Evolutionary conservation across 2,888 invertebrate genomes (phyloP).

Genomic region (Leucoma salicis): DNA sequence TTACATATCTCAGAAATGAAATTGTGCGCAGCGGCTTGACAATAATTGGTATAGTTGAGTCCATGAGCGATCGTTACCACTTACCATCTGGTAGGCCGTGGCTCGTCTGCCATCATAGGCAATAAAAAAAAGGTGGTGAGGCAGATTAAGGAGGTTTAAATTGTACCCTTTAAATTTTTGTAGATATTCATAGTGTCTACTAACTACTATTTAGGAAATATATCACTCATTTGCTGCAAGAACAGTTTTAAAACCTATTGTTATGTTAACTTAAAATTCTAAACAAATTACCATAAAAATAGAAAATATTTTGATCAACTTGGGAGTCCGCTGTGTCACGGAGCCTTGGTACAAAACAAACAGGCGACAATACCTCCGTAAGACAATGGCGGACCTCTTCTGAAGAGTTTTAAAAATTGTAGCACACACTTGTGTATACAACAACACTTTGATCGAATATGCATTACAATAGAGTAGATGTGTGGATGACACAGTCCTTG

Average conservation of each 20-base stretch:
- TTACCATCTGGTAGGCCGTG: not conserved
- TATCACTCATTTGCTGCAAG: not conserved
- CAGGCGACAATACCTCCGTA: conserved; percentile 38
- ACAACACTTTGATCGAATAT: conserved; percentile 75
- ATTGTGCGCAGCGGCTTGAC: not conserved
- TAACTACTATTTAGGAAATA: not conserved
- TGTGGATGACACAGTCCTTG: conserved; percentile 69
- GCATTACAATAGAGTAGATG: conserved; percentile 72
- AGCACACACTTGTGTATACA: conserved; percentile 72
- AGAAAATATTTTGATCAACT: conserved; percentile 24
- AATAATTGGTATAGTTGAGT: not conserved
- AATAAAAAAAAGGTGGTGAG: not conserved
- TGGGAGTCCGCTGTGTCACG: conserved; percentile 21
- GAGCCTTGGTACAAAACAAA: conserved; percentile 35
- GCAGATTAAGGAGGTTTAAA: no score
- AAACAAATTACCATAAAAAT: conserved; percentile 28
- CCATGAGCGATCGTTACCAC: not conserved
- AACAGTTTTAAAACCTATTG: conserved; percentile 1
- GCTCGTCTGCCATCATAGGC: not conserved
- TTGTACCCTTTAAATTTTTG: no score
- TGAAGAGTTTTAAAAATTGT: conserved; percentile 59
- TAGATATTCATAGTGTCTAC: no score
- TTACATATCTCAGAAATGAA: no score
- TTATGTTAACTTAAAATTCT: conserved; percentile 4
- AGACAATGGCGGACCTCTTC: conserved; percentile 50